phyloP scores from a whole-genome alignment of 2,888 invertebrate genomes.

The Aspidiotus rigidus region DNA sequence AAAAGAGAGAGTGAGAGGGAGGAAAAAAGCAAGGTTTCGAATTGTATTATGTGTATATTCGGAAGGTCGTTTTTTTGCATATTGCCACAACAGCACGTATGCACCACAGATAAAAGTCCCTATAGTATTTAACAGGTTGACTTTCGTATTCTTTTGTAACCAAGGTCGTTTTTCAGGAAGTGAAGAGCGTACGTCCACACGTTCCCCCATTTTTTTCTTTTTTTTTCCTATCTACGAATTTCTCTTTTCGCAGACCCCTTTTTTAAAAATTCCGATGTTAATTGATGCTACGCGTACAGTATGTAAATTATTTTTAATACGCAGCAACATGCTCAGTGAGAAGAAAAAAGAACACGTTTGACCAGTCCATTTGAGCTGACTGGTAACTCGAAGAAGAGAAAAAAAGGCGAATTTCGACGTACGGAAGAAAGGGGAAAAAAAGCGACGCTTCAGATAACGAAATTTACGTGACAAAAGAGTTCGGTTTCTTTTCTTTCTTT shows the following conservation, averaged over 20 bases:
- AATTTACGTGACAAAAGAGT: slow-evolving; percentile 10
- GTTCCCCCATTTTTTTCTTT: not conserved
- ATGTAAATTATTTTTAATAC: slow-evolving; percentile 25
- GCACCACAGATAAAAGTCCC: no score
- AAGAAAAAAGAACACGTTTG: slow-evolving; percentile 9
- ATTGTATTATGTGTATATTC: not conserved
- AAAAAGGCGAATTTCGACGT: slow-evolving; percentile 1
- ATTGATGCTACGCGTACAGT: slow-evolving; percentile 22
- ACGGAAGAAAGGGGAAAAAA: slow-evolving; percentile 9
- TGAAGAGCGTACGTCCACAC: slow-evolving; percentile 2
- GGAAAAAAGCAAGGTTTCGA: slow-evolving; percentile 3
- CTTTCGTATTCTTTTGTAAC: slow-evolving; percentile 12
- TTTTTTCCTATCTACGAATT: not conserved
- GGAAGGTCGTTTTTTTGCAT: no score
- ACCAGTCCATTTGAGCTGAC: slow-evolving; percentile 2
- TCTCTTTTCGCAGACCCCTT: slow-evolving; percentile 3
- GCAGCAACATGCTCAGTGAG: not conserved
- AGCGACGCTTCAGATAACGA: not conserved
- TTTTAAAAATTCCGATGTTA: slow-evolving; percentile 10
- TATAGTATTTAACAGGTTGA: slow-evolving; percentile 10
- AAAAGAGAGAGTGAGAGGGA: not conserved
- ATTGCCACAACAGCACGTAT: no score
- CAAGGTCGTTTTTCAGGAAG: slow-evolving; percentile 4
- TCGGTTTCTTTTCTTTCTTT: slow-evolving; percentile 7
- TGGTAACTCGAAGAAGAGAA: not conserved